phyloP scores from a whole-genome alignment of 1,140 invertebrate species.

The Caenorhabditis brenneri region DNA sequence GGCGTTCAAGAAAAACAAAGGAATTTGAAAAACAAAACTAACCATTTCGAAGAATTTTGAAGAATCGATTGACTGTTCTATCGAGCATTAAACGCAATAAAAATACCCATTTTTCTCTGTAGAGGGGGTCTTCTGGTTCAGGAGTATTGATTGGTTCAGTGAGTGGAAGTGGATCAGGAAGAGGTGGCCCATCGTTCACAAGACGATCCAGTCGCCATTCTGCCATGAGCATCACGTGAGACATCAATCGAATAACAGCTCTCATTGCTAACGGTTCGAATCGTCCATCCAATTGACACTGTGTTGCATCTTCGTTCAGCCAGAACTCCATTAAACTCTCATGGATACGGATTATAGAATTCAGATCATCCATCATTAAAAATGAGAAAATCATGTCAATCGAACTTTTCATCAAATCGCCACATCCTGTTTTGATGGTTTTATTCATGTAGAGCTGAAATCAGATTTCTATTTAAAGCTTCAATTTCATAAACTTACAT shows the following conservation, averaged over 20 bases:
- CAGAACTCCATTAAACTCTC: background rate
- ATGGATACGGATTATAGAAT: background rate
- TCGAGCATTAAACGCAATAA: background rate
- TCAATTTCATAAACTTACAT: background rate
- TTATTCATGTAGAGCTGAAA: slow-evolving; percentile 1
- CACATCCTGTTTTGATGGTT: background rate
- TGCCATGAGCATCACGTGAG: background rate
- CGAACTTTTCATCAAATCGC: background rate
- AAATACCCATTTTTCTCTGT: slow-evolving; percentile 2
- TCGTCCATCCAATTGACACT: background rate
- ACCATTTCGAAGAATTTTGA: background rate
- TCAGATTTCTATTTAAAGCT: background rate
- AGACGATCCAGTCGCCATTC: background rate
- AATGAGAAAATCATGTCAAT: background rate
- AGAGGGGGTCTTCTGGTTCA: background rate
- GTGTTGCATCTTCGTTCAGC: background rate
- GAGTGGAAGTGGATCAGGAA: background rate
- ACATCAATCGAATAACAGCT: background rate
- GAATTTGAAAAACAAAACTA: background rate
- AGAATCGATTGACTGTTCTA: background rate
- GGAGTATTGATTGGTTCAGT: background rate
- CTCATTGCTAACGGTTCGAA: background rate
- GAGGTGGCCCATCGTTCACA: background rate
- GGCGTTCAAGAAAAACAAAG: too few relatives aligned
- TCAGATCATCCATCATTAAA: background rate